Base-by-base conservation (phyloP, 2,888 invertebrate genomes). In the Corythucha ciliata region DNA sequence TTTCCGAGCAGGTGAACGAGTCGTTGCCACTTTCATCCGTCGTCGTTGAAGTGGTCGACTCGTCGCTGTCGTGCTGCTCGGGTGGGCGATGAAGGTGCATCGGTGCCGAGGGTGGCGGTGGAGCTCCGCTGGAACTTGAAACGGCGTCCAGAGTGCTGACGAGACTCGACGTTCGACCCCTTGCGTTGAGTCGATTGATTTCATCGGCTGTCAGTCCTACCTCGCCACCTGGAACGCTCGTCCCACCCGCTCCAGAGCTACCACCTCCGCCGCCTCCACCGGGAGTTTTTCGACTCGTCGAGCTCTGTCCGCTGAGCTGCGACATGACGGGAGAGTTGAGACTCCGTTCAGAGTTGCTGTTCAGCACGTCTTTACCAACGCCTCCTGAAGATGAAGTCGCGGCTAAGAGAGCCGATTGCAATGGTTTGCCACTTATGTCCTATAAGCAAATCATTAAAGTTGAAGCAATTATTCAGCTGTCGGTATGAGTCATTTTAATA, bases 1-100 rank as follows among this genome's bases (percentile, higher is more conserved):
- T 93, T 72, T 94, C 94, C 0, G 94, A 94, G 71, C 94, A 96
- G 10, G 94, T 96, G 72, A 96, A 96, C 62, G 93, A 93, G 67
- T 96, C 94, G 70, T 94, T 92, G 4, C 84, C 85, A 58, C 83
- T 83, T 69, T 93, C 93, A 67, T 93, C 93, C 62, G 92, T 88
- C 8, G 92, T 87, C 7, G 86, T 85, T 8, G 86, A 85, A 63
- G 85, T 51, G 80, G 63, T 58, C 49, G 52, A 58, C 56, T 48
- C 54, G 36, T 49, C 58, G 53, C 56, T 60, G 83, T 51, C 36
- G 25, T 51, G 75, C 61, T 83, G 80, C 2, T 78, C 77, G 62
- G 83, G 71, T 20, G 83, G 83, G 45, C 69, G 69, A 58, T 79
- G 79, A 77, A 77, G 1, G 78, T 77, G 40, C 75, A 78, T 36